Conservation (phyloP, 2,113 vertebrate species). For the Emydura subglobosa region DNA sequence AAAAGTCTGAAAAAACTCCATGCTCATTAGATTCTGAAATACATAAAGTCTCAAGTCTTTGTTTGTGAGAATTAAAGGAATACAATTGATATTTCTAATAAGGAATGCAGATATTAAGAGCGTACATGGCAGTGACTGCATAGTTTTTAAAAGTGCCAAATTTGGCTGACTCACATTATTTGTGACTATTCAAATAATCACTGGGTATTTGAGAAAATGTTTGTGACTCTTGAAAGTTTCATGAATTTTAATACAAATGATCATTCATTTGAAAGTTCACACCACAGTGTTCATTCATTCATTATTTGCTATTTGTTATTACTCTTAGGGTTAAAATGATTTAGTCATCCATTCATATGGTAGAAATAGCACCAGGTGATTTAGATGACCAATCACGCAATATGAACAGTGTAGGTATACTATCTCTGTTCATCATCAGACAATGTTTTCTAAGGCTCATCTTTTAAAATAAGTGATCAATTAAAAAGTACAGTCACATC, state of each 20-base stretch:
- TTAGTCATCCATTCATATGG: neutral
- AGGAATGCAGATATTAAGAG: neutral
- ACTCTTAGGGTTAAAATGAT: neutral
- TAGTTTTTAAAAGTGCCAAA: neutral
- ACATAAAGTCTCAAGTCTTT: neutral
- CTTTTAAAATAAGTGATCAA: neutral
- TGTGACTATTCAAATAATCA: neutral
- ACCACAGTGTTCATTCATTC: neutral
- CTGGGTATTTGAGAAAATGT: neutral
- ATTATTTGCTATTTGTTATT: neutral
- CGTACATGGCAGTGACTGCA: neutral
- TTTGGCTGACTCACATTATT: neutral
- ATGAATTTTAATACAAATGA: neutral
- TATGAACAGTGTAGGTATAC: neutral
- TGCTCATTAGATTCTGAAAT: neutral
- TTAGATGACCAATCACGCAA: neutral
- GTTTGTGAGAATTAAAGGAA: neutral
- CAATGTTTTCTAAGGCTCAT: neutral
- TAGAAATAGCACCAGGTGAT: neutral
- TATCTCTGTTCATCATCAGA: neutral
- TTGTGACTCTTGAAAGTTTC: neutral
- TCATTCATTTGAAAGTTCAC: neutral
- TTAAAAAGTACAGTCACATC: neutral
- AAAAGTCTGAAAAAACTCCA: neutral
- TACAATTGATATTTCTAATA: neutral